These are phyloP conservation scores for Candidula unifasciata DNA, from an alignment of 2,888 invertebrate species.

Conservation along the genomic window DNA sequence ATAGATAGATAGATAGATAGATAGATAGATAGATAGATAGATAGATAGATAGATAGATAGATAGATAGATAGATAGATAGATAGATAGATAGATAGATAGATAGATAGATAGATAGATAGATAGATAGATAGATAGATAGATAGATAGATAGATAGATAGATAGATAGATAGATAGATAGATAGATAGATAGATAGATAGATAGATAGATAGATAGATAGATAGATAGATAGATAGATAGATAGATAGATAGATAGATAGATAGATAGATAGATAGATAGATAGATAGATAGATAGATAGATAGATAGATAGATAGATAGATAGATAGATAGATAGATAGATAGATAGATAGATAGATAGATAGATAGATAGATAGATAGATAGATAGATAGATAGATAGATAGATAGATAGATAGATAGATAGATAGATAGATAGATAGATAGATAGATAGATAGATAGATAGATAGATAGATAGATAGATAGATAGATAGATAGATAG, in stretches of 20 bases:
- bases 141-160: too few relatives aligned
- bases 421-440: slow-evolving; percentile 8
- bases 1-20: too few relatives aligned
- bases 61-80: neutral
- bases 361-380: slow-evolving; percentile 8
- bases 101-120: too few relatives aligned
- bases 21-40: too few relatives aligned
- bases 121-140: too few relatives aligned
- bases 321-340: slow-evolving; percentile 8
- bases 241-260: slow-evolving; percentile 8
- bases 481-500: slow-evolving; percentile 8
- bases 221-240: slow-evolving; percentile 8
- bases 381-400: slow-evolving; percentile 8
- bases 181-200: slow-evolving; percentile 8
- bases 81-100: neutral
- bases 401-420: slow-evolving; percentile 8
- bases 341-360: slow-evolving; percentile 8
- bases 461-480: slow-evolving; percentile 8
- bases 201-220: slow-evolving; percentile 8
- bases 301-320: slow-evolving; percentile 8
- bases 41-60: too few relatives aligned
- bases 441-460: slow-evolving; percentile 8
- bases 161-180: neutral
- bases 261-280: slow-evolving; percentile 8
- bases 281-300: slow-evolving; percentile 8